Percentiles rank a stretch among this genome's conserved stretches.
These are phyloP conservation scores for Pristionchus entomophagus DNA, from an alignment of 2,888 invertebrate species.

Conservation along the genomic window DNA sequence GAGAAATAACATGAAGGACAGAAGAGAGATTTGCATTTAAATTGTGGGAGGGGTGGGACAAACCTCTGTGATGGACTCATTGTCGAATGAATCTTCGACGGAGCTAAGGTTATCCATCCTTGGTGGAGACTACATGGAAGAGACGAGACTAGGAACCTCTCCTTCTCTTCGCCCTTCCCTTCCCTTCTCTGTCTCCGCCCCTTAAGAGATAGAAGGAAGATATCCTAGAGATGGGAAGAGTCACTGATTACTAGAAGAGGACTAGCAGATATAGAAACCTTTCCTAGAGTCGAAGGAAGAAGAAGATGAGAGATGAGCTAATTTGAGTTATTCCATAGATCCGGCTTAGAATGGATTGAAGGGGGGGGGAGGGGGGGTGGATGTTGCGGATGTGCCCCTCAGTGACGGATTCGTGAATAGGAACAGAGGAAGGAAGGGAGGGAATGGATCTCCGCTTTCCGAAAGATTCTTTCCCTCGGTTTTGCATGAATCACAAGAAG, in stretches of 20 bases:
- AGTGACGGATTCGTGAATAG: background rate
- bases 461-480: background rate
- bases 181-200: slow-evolving; percentile 13
- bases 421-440: background rate
- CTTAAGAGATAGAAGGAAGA: background rate
- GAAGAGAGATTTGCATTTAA: background rate
- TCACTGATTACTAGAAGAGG: background rate
- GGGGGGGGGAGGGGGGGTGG: background rate
- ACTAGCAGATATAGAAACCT: background rate
- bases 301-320: background rate
- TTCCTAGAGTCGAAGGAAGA: background rate
- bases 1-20: background rate
- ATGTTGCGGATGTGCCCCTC: background rate
- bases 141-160: slow-evolving; percentile 24
- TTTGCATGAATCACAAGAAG: background rate
- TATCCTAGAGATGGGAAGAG: background rate
- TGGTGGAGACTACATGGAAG: slow-evolving; percentile 18
- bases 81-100: background rate
- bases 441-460: background rate
- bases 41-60: background rate
- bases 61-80: background rate
- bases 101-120: background rate
- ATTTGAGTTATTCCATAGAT: too few relatives aligned
- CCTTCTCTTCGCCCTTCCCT: background rate
- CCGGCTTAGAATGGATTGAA: too few relatives aligned